Conservation (phyloP, 2,888 invertebrate genomes). For the Adelognathus sp. region DNA sequence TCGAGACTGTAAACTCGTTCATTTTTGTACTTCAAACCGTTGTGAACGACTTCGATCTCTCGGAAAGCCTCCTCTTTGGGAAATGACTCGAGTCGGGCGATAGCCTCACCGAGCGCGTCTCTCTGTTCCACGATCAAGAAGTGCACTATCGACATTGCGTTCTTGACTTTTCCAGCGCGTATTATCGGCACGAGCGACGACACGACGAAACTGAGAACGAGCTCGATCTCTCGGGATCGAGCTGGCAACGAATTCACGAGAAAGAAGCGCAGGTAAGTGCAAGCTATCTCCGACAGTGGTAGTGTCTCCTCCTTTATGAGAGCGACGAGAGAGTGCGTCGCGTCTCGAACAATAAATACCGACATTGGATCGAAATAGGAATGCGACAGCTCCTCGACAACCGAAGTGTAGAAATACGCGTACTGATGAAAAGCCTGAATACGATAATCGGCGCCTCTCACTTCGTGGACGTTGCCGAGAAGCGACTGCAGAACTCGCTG, state of each 20-base stretch:
- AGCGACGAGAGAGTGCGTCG: constrained; percentile 83
- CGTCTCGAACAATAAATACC: constrained; percentile 83
- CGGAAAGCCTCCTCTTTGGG: constrained; percentile 79
- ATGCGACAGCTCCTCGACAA: constrained; percentile 78
- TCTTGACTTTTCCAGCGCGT: constrained; percentile 66
- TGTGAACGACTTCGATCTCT: constrained; percentile 74
- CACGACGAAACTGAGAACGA: constrained; percentile 83
- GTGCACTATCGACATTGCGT: constrained; percentile 79
- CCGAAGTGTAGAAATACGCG: constrained; percentile 81
- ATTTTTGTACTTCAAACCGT: constrained; percentile 74
- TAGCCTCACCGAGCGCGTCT: constrained; percentile 80
- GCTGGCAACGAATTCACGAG: constrained; percentile 80
- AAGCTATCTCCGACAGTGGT: constrained; percentile 68
- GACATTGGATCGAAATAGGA: constrained; percentile 80
- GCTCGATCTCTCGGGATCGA: constrained; percentile 80
- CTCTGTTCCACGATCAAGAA: constrained; percentile 83
- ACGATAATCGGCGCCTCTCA: constrained; percentile 82
- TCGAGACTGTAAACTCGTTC: constrained; percentile 69
- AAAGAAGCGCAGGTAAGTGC: constrained; percentile 81
- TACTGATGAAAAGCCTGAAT: constrained; percentile 84
- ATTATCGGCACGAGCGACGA: constrained; percentile 82
- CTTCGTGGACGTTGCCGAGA: constrained; percentile 81
- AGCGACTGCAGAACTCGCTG: constrained; percentile 83
- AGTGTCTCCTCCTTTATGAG: constrained; percentile 80
- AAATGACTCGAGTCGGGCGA: constrained; percentile 82